These are phyloP conservation scores for Parapristionchus giblindavisi DNA, from an alignment of 2,888 invertebrate species.

Conservation along the genomic window DNA sequence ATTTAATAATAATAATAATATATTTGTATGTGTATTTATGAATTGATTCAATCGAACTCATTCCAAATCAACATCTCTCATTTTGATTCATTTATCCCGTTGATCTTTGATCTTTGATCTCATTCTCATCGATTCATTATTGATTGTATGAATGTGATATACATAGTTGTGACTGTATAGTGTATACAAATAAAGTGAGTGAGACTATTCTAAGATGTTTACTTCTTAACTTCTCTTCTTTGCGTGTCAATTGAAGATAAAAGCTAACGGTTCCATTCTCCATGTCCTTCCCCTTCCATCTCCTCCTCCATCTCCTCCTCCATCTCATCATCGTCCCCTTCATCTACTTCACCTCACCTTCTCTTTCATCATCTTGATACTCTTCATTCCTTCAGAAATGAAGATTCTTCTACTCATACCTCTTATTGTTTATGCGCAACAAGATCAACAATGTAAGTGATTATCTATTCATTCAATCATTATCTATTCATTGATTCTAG, in stretches of 20 bases:
- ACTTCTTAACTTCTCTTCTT: slow-evolving; percentile 8
- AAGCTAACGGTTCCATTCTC: neutral
- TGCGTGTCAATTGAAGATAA: slow-evolving; percentile 11
- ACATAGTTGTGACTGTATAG: too few relatives aligned
- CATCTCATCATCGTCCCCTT: slow-evolving; percentile 9
- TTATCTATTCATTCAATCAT: neutral
- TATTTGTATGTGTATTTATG: too few relatives aligned
- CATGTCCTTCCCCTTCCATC: neutral
- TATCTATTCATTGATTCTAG: slow-evolving; percentile 1
- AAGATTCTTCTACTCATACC: neutral
- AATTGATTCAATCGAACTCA: too few relatives aligned
- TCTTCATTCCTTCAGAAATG: too few relatives aligned
- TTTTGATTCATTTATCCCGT: slow-evolving; percentile 5
- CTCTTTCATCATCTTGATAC: neutral
- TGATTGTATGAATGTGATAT: slow-evolving; percentile 24
- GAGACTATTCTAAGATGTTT: slow-evolving; percentile 21
- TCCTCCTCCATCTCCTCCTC: slow-evolving; percentile 18
- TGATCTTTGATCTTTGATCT: slow-evolving; percentile 24
- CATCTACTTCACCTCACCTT: neutral
- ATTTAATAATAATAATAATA: too few relatives aligned
- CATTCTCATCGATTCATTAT: neutral
- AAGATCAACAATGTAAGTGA: neutral
- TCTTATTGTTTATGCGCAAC: neutral
- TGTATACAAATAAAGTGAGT: too few relatives aligned
- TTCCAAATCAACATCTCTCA: too few relatives aligned